A percentile compares a stretch with the other conserved stretches of the same genome.
phyloP scores from a whole-genome alignment of 2,888 invertebrate genomes.

The Microctonus hyperodae region DNA sequence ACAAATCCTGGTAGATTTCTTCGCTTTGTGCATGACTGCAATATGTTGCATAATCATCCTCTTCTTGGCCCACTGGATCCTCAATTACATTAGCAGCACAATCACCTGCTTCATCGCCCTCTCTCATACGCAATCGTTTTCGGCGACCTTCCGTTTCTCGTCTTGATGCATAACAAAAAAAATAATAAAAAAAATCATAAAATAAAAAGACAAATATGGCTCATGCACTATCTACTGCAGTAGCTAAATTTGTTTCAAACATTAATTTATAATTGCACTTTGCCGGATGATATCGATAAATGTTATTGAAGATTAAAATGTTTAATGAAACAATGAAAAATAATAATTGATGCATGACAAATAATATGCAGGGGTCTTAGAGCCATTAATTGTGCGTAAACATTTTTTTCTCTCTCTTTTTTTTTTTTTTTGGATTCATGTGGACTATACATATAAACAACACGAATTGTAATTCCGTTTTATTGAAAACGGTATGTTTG shows the following conservation, averaged over 20 bases:
- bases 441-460: constrained; percentile 10
- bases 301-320: background rate
- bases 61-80: constrained; percentile 62
- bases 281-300: background rate
- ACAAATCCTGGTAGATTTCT: constrained; percentile 94
- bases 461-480: constrained; percentile 21
- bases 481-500: constrained; percentile 27
- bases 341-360: background rate
- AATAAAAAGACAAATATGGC: constrained; percentile 12
- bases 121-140: constrained; percentile 57
- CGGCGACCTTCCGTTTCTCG: constrained; percentile 61
- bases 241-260: constrained; percentile 42
- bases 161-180: constrained; percentile 51
- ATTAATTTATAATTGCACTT: background rate
- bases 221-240: constrained; percentile 52
- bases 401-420: background rate
- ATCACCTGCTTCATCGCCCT: constrained; percentile 55
- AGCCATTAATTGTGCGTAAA: constrained; percentile 5
- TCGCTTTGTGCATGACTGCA: constrained; percentile 82
- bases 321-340: background rate
- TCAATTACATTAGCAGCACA: constrained; percentile 50
- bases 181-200: constrained; percentile 7
- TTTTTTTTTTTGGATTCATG: too few species aligned
- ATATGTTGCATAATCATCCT: constrained; percentile 73
- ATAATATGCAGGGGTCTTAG: constrained; percentile 7